Evolutionary conservation across 2,113 vertebrate species (phyloP).

Genomic region (Apeltes quadracus): DNA sequence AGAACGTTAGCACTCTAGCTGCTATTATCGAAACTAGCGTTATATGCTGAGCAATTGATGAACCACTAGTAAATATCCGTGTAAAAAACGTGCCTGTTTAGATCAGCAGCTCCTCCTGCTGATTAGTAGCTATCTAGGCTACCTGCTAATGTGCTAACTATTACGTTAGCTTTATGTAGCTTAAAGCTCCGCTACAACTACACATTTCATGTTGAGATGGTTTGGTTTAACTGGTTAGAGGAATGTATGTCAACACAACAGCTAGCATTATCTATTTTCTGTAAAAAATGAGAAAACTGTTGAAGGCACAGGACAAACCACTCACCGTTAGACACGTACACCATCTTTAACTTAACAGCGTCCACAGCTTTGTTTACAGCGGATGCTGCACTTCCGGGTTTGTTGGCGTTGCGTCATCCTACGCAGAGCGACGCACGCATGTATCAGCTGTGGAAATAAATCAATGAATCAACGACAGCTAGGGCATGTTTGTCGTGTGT

Average conservation of each 20-base stretch:
- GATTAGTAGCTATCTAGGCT: conserved; percentile 1
- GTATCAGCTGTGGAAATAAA: background rate
- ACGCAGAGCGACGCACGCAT: background rate
- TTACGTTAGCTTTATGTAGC: background rate
- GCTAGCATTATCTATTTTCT: accelerated
- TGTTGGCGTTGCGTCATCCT: conserved; percentile 6
- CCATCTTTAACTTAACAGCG: conserved; percentile 75
- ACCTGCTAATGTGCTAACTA: conserved; percentile 19
- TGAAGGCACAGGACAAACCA: conserved; percentile 7
- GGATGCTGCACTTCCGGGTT: conserved; percentile 50
- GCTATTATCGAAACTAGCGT: background rate
- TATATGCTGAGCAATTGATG: background rate
- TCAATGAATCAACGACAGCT: background rate
- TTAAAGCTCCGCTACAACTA: background rate
- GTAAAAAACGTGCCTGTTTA: background rate
- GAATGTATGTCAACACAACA: accelerated
- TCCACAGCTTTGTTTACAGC: conserved; percentile 56
- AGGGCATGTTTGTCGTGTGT: background rate
- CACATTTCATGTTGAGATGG: background rate
- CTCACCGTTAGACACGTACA: conserved; percentile 95
- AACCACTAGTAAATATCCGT: background rate
- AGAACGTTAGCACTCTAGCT: background rate
- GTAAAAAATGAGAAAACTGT: background rate
- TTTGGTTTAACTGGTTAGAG: background rate
- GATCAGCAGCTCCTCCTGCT: background rate